Base-by-base conservation (phyloP, 2,797 vertebrate genomes). In the Bradypodion pumilum region DNA sequence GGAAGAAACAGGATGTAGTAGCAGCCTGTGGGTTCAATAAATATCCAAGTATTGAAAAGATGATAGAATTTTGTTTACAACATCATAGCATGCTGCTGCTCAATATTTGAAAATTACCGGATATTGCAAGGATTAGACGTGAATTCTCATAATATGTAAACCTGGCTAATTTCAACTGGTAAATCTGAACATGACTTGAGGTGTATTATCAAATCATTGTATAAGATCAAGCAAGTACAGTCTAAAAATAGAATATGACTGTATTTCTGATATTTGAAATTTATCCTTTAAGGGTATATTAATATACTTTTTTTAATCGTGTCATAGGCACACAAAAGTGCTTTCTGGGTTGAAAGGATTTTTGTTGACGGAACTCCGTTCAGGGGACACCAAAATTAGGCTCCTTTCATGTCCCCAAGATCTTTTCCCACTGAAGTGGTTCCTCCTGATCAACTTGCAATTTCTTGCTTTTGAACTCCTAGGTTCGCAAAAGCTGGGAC, bases 241-340 rank as follows among this genome's bases (percentile, higher is more conserved):
- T 80, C 69, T 91, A 93, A 93, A 93, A 93, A 93, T 94, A 92
- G 90, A 89, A 91, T 69, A 92, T 35, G 77, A 85, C 81, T 88
- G 88, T 87, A 92, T 91, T 93, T 90, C 89, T 88, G 91, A 88
- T 81, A 92, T 90, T 90, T 85, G 88, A 94, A 93, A 92, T 89
- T 93, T 90, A 91, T 91, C 77, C 75, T 23, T 74, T 76, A 91
- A 85, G 10, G 88, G 91, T 87, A 89, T 85, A 89, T 91, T 88
- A 89, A 87, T 81, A 87, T 56, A 89, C 10, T 62, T 40, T n/a
- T n/a, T n/a, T n/a, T n/a, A n/a, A n/a, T n/a, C n/a, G n/a, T n/a
- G n/a, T n/a, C n/a, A n/a, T n/a, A n/a, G n/a, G n/a, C n/a, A n/a
- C n/a, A n/a, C n/a, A n/a, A n/a, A n/a, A n/a, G n/a, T n/a, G n/a